A percentile compares a stretch with the other conserved stretches of the same genome.
phyloP scores from a whole-genome alignment of 2,797 vertebrate genomes.

The Falco cherrug region DNA sequence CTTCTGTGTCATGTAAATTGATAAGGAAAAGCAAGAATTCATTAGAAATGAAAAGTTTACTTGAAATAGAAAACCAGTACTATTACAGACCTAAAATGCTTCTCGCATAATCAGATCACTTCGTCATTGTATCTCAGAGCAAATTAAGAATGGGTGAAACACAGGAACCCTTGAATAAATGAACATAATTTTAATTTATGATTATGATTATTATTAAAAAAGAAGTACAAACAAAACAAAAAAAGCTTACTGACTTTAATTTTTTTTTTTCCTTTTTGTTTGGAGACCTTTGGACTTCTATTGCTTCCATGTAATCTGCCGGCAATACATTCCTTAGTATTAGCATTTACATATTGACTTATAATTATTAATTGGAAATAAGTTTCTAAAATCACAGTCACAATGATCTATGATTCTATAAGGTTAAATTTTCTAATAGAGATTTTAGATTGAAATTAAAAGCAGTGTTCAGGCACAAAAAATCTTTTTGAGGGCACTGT shows the following conservation, averaged over 20 bases:
- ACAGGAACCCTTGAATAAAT: background rate
- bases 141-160: background rate
- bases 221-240: background rate
- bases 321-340: background rate
- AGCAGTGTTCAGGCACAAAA: background rate
- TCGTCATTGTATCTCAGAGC: background rate
- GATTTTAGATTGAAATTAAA: background rate
- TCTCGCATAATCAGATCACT: background rate
- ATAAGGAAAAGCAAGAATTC: background rate
- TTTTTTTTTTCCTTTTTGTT: background rate
- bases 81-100: background rate
- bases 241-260: background rate
- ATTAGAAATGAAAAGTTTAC: background rate
- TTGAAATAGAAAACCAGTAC: background rate
- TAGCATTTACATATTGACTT: background rate
- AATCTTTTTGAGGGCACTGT: background rate
- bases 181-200: background rate
- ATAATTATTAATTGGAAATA: background rate
- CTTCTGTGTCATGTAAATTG: background rate
- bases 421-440: background rate
- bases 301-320: background rate
- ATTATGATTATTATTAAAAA: background rate
- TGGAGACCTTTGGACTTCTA: background rate
- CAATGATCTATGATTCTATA: background rate
- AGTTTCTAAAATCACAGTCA: background rate